A percentile compares a stretch with the other conserved stretches of the same genome.
These are phyloP conservation scores for Pectinophora gossypiella DNA, from an alignment of 1,140 invertebrate genomes.

Conservation along the genomic window DNA sequence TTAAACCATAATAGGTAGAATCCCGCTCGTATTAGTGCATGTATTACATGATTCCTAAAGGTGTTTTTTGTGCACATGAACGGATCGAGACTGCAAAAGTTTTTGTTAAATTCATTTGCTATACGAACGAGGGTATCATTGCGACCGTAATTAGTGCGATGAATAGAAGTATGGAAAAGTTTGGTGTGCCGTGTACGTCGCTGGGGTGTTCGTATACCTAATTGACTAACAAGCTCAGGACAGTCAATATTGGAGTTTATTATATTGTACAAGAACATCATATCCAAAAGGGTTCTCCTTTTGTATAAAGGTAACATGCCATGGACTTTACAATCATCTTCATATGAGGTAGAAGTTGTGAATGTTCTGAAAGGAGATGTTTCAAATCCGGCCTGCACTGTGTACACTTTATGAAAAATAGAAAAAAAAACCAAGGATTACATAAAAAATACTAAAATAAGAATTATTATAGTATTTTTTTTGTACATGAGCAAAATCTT, in stretches of 20 bases:
- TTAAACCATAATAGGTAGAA: too few relatives aligned
- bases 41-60: too few relatives aligned
- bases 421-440: too few relatives aligned
- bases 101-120: not conserved
- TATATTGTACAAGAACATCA: not conserved
- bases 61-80: not conserved
- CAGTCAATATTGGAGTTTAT: not conserved
- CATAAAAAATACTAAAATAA: too few relatives aligned
- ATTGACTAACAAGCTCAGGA: not conserved
- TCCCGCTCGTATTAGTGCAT: too few relatives aligned
- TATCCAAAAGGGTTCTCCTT: not conserved
- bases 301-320: not conserved
- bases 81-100: not conserved
- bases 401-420: too few relatives aligned
- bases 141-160: constrained; percentile 2
- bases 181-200: not conserved
- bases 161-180: not conserved
- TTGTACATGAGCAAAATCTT: too few relatives aligned
- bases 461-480: too few relatives aligned
- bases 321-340: not conserved
- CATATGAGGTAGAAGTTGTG: not conserved
- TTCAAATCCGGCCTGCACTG: too few relatives aligned
- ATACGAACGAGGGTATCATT: not conserved
- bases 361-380: not conserved
- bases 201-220: not conserved